Evolutionary conservation across 2,797 vertebrate species (phyloP).

Genomic region (Paratrypauchen microcephalus): DNA sequence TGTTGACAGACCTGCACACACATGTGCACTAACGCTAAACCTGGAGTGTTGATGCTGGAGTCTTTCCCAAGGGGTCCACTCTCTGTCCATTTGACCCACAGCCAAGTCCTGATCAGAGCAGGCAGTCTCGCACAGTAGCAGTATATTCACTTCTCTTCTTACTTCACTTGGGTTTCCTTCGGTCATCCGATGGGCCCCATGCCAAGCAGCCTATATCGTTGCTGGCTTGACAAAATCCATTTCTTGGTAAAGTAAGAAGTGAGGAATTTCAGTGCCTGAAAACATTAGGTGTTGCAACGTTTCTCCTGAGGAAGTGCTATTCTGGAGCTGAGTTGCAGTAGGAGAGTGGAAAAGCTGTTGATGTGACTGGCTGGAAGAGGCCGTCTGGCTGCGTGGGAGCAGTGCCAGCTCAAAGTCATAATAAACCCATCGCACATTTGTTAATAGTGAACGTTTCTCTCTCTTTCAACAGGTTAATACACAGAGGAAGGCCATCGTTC

Average conservation of each 20-base stretch:
- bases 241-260: conserved; percentile 54
- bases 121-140: conserved; percentile 64
- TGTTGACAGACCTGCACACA: conserved; percentile 52
- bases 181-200: conserved; percentile 36
- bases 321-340: conserved; percentile 54
- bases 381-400: conserved; percentile 47
- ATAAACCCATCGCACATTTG: conserved; percentile 46
- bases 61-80: conserved; percentile 58
- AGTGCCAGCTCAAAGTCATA: conserved; percentile 48
- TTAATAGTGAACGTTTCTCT: conserved; percentile 35
- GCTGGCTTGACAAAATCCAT: conserved; percentile 62
- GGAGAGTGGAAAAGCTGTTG: conserved; percentile 61
- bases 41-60: conserved; percentile 73
- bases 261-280: conserved; percentile 69
- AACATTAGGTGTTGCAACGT: conserved; percentile 72
- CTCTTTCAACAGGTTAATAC: conserved; percentile 74
- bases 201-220: conserved; percentile 49
- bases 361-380: conserved; percentile 61
- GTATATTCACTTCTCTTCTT: conserved; percentile 56
- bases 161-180: conserved; percentile 44
- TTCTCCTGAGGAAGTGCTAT: conserved; percentile 64
- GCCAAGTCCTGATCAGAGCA: conserved; percentile 70
- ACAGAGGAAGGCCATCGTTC: conserved; percentile 81
- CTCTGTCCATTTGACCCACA: conserved; percentile 60
- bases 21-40: conserved; percentile 21